Evolutionary conservation across 2,888 invertebrate species (phyloP), one percentile per base, ranked within the genome.

Genomic region (Nymphalis polychloros): DNA sequence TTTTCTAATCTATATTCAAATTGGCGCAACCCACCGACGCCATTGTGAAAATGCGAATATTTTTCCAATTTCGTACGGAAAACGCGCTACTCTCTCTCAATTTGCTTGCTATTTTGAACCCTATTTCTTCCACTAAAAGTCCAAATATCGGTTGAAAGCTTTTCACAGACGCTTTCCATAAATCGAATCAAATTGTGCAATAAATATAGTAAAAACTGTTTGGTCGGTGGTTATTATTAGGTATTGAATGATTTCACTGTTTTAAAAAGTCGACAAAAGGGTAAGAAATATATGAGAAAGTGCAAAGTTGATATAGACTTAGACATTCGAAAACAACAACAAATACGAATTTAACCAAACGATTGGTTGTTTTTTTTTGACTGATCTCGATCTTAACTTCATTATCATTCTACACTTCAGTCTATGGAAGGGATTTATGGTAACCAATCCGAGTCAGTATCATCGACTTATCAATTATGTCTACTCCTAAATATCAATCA

Each of bases 1-100:
- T 89, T 89, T 90, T 90, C 89, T 89, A 91, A 91, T 91, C 90
- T 91, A 90, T 89, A 91, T 91, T 91, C 90, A 91, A 91, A 91
- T 91, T 90, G 90, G 85, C 86, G 87, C 82, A 80, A 78, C 79
- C 78, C 80, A 82, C 83, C 80, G 84, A 79, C 84, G 84, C 87
- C 85, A 86, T 89, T 87, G 87, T 87, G 86, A 85, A 86, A 86
- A 86, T 84, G 85, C 81, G 86, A 86, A 90, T 89, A 90, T 90
- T 90, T 90, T 90, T 89, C 89, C 89, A 89, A 90, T 89, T 90
- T 89, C 85, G 85, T 79, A 84, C 86, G 88, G 88, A 89, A 77
- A 71, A 67, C 61, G 69, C 69, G 60, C 70, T 64, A 59, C 61
- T 61, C 59, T 63, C 65, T 61, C 59, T 52, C 57, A 60, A 72